These are phyloP conservation scores for Drosophila lowei DNA, from an alignment of 1,140 invertebrate genomes.

Conservation along the genomic window DNA sequence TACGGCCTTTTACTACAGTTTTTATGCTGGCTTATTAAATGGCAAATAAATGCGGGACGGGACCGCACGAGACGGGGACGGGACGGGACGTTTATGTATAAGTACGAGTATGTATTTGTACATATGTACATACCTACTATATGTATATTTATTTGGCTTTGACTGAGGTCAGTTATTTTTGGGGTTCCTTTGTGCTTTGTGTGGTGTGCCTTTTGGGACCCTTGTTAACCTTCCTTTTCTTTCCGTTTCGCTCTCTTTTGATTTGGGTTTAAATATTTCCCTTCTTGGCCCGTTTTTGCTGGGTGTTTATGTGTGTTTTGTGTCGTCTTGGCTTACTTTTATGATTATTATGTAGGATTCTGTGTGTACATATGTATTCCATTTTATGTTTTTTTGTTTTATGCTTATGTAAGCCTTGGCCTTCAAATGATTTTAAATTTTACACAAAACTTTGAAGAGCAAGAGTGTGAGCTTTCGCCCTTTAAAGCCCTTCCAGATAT, in stretches of 20 bases:
- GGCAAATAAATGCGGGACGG: constrained; percentile 64
- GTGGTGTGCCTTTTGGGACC: constrained; percentile 36
- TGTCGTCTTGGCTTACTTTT: constrained; percentile 44
- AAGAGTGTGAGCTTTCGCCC: not conserved
- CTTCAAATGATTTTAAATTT: constrained; percentile 26
- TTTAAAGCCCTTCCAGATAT: constrained; percentile 12
- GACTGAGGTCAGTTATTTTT: constrained; percentile 70
- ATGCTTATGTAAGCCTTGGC: constrained; percentile 32
- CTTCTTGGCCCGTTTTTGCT: constrained; percentile 2
- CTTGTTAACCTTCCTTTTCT: constrained; percentile 56
- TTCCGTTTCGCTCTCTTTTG: constrained; percentile 35
- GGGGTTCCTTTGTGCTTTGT: constrained; percentile 22
- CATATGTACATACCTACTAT: not conserved
- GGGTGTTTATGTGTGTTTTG: constrained; percentile 18
- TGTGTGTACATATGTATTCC: constrained; percentile 6
- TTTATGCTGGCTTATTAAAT: constrained; percentile 77
- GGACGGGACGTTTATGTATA: constrained; percentile 12
- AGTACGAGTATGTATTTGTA: constrained; percentile 16
- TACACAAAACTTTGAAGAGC: not conserved
- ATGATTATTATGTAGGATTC: constrained; percentile 35
- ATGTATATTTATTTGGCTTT: constrained; percentile 42
- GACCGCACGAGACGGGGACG: no score
- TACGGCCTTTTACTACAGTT: constrained; percentile 79
- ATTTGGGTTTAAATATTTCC: constrained; percentile 65
- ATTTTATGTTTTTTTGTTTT: constrained; percentile 20